Percentiles rank a stretch among this genome's conserved stretches.
Evolutionary conservation across 64 coral and sea anemone species (phyloP).

Genomic region (Porites australiensis): DNA sequence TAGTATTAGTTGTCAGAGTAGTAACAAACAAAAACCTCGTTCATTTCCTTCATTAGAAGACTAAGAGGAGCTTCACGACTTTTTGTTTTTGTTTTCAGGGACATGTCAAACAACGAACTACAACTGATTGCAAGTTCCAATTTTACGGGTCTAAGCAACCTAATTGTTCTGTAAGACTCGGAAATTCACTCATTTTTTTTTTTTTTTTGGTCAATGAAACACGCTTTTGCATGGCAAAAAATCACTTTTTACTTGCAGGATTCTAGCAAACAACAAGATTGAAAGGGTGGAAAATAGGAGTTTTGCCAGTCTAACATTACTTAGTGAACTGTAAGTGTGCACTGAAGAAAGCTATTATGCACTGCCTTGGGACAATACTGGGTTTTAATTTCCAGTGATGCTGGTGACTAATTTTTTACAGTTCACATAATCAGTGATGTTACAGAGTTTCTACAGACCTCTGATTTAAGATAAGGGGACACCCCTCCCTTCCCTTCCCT

Average conservation of each 20-base stretch:
- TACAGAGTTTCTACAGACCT: no score
- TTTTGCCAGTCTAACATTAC: neutral
- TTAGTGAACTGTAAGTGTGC: neutral
- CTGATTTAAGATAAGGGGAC: no score
- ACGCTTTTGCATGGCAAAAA: neutral
- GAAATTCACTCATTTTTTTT: neutral
- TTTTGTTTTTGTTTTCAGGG: neutral
- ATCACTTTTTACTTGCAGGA: neutral
- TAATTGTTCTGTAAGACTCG: neutral
- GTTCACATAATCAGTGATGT: no score
- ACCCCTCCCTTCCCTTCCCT: no score
- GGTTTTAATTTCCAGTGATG: no score
- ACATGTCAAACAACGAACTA: constrained; percentile 9
- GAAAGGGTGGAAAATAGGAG: constrained; percentile 11
- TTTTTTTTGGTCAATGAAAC: no score
- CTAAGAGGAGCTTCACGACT: no score
- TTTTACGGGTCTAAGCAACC: neutral
- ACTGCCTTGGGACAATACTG: no score
- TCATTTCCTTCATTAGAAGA: no score
- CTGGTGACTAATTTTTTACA: no score
- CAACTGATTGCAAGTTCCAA: neutral
- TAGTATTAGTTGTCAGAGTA: neutral
- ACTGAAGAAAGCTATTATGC: no score
- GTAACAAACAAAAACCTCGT: neutral
- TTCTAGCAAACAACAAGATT: neutral